Conservation (phyloP, 2,797 vertebrate genomes). For the Streptopelia turtur region DNA sequence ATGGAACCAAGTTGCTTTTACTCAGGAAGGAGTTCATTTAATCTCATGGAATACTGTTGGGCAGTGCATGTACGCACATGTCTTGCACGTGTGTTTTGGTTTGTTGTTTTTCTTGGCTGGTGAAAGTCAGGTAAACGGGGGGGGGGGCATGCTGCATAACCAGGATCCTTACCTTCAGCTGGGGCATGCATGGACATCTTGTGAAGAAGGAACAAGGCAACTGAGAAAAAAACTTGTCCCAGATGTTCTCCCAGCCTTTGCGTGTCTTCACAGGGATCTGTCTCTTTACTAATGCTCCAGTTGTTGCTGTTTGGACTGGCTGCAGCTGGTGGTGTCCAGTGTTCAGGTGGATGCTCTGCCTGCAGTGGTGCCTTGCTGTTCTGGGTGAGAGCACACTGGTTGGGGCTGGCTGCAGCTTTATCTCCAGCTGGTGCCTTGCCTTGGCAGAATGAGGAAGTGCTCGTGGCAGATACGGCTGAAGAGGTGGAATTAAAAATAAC, state of each 20-base stretch:
- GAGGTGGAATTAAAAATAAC: constrained; percentile 31
- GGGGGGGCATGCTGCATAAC: background rate
- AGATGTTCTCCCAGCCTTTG: background rate
- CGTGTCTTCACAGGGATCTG: background rate
- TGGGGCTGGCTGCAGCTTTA: background rate
- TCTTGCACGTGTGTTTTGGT: background rate
- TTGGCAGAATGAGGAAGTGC: background rate
- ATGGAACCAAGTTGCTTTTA: background rate
- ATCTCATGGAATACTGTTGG: background rate
- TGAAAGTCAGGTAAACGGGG: background rate
- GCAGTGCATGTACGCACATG: background rate
- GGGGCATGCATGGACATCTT: background rate
- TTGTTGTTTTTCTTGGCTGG: background rate
- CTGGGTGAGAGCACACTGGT: background rate
- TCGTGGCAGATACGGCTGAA: background rate
- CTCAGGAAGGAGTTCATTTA: background rate
- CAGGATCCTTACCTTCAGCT: background rate
- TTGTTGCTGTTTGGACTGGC: background rate
- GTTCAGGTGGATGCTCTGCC: background rate
- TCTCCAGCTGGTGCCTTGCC: background rate
- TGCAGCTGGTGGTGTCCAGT: background rate
- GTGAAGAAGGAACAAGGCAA: background rate
- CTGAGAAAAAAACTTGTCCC: background rate
- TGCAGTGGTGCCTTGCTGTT: background rate
- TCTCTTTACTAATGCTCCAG: background rate